Evolutionary conservation across 2,113 vertebrate genomes (phyloP).

Genomic region (Xenopus borealis): DNA sequence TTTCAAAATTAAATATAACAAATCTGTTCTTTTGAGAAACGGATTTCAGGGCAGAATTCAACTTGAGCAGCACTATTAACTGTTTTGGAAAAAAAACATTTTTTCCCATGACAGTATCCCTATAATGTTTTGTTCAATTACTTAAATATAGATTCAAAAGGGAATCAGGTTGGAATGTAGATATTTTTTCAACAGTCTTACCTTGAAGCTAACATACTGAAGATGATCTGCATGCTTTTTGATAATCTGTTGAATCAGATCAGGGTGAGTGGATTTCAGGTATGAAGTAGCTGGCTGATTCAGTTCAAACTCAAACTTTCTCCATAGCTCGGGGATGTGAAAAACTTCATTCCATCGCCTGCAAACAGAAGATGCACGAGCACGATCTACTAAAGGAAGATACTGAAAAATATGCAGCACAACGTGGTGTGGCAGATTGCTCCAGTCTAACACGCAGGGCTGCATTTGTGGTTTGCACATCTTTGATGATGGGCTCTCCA

Average conservation of each 20-base stretch:
- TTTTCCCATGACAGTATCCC: no score
- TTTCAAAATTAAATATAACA: no score
- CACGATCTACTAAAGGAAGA: slow-evolving; percentile 78
- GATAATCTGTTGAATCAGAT: slow-evolving; percentile 90
- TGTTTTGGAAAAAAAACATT: no score
- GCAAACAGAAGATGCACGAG: slow-evolving; percentile 79
- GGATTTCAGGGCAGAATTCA: no score
- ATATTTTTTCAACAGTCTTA: slow-evolving; percentile 47
- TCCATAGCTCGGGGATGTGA: slow-evolving; percentile 86
- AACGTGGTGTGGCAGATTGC: slow-evolving; percentile 73
- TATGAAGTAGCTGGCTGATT: slow-evolving; percentile 85
- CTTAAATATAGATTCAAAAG: no score
- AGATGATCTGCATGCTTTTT: slow-evolving; percentile 82
- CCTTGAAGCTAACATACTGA: slow-evolving; percentile 88
- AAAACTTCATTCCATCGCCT: slow-evolving; percentile 83
- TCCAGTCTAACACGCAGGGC: slow-evolving; percentile 65
- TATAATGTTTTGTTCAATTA: no score
- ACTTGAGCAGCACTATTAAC: no score
- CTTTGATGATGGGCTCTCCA: slow-evolving; percentile 24
- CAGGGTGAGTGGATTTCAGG: slow-evolving; percentile 83
- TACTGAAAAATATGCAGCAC: slow-evolving; percentile 79
- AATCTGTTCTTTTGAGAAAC: no score
- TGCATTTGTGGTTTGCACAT: slow-evolving; percentile 28
- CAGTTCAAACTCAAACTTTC: slow-evolving; percentile 88
- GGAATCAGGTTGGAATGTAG: no score